Evolutionary conservation across 2,888 invertebrate genomes (phyloP), one percentile per base, ranked within the genome.

Genomic region (Elmis aenea): DNA sequence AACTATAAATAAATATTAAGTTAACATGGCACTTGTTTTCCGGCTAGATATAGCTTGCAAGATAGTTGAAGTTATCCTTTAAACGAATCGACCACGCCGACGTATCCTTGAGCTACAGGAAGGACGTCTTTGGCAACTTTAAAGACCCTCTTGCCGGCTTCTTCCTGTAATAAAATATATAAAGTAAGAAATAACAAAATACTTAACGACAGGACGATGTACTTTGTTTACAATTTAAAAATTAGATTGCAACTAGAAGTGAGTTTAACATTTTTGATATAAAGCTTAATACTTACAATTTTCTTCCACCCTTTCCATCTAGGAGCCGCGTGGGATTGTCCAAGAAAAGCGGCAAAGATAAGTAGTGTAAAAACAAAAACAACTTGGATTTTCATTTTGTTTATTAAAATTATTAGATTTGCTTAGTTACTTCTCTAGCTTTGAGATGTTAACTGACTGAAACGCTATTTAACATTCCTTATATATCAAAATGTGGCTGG

Each of bases 251-350:
- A n/a, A n/a, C n/a, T n/a, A n/a, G n/a, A n/a, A n/a, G n/a, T n/a
- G n/a, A n/a, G n/a, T n/a, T n/a, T n/a, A n/a, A n/a, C n/a, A n/a
- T n/a, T n/a, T n/a, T n/a, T n/a, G n/a, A n/a, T n/a, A n/a, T n/a
- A n/a, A n/a, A n/a, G n/a, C n/a, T n/a, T n/a, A 37, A 12, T 38
- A 52, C 53, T 57, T 52, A 57, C 56, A 43, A 55, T 39, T 55
- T 55, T 54, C 26, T 46, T 50, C 48, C 50, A 55, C n/a, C 55
- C 47, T 31, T 53, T 57, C 50, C 54, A 53, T 29, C 48, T 50
- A 6, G 42, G 36, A 2, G 36, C 37, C 5, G 54, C 55, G 27
- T 54, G 51, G 11, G 44, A 37, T 38, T 46, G 50, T 10, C 42
- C 44, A 10, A 47, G 33, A 9, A 54, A 24, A 8, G 46, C 48